phyloP scores from a whole-genome alignment of 2,797 vertebrate species.

The Squalus acanthias region DNA sequence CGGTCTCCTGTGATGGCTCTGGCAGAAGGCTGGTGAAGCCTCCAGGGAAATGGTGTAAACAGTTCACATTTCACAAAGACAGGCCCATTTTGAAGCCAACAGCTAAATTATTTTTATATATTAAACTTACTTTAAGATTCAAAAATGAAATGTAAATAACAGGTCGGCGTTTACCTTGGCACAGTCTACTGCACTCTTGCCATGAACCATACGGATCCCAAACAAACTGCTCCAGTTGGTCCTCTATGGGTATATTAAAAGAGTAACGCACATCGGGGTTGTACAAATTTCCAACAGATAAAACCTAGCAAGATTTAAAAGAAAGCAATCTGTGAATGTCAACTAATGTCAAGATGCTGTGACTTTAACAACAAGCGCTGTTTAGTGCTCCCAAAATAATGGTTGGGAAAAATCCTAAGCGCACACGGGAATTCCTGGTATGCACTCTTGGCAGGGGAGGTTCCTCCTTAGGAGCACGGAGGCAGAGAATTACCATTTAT shows the following conservation, averaged over 20 bases:
- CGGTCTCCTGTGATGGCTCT: background rate
- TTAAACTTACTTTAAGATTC: background rate
- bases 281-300: conserved; percentile 92
- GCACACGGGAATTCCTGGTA: background rate
- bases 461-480: too few relatives aligned
- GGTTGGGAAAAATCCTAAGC: background rate
- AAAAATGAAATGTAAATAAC: background rate
- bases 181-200: conserved; percentile 83
- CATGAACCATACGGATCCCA: conserved; percentile 85
- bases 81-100: too few relatives aligned
- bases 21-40: background rate
- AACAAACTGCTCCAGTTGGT: conserved; percentile 67
- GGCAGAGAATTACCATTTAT: background rate
- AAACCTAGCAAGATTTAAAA: conserved; percentile 63
- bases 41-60: background rate
- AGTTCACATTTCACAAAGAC: background rate
- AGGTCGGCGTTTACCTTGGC: conserved; percentile 71
- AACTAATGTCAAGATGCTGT: background rate
- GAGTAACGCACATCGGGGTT: conserved; percentile 90
- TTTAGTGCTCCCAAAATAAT: background rate
- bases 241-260: conserved; percentile 83
- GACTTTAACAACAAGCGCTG: background rate
- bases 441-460: background rate
- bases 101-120: background rate
- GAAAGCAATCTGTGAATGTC: background rate